phyloP scores from a whole-genome alignment of 2,888 invertebrate genomes.

The Himalopsyche kuldschensis region DNA sequence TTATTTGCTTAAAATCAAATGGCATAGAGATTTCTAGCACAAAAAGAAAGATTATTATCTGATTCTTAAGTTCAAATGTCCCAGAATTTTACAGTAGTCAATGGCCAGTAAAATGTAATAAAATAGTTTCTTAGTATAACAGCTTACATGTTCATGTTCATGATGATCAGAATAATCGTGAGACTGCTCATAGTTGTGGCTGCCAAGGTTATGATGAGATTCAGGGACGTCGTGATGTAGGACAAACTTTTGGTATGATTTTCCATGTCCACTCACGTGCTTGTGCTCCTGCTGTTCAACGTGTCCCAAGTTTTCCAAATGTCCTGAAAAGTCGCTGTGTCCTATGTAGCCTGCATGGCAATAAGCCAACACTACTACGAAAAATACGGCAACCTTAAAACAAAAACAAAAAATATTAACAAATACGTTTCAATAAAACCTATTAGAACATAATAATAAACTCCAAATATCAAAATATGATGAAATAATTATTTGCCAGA shows the following conservation, averaged over 20 bases:
- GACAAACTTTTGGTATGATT: background rate
- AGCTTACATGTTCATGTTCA: background rate
- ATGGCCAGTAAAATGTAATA: too few relatives aligned
- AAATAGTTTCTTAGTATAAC: too few relatives aligned
- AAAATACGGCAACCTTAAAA: slow-evolving; percentile 19
- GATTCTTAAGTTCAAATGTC: too few relatives aligned
- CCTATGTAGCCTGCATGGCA: slow-evolving; percentile 33
- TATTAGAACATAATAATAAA: too few relatives aligned
- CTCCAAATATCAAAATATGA: too few relatives aligned
- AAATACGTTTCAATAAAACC: too few relatives aligned
- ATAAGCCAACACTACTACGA: slow-evolving; percentile 24
- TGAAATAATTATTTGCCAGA: too few relatives aligned
- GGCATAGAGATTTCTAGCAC: too few relatives aligned
- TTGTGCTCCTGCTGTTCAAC: background rate
- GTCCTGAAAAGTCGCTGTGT: background rate
- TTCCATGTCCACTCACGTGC: background rate
- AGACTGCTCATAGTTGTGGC: background rate
- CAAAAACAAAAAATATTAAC: too few relatives aligned
- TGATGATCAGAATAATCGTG: background rate
- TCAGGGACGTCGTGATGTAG: background rate
- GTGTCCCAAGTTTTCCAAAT: background rate
- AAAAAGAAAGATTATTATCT: too few relatives aligned
- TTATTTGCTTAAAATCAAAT: too few relatives aligned
- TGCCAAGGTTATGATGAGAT: background rate
- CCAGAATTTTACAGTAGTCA: too few relatives aligned